Evolutionary conservation across 2,113 vertebrate genomes (phyloP), one percentile per base, ranked within the genome.

Genomic region (Larimichthys polyactis): DNA sequence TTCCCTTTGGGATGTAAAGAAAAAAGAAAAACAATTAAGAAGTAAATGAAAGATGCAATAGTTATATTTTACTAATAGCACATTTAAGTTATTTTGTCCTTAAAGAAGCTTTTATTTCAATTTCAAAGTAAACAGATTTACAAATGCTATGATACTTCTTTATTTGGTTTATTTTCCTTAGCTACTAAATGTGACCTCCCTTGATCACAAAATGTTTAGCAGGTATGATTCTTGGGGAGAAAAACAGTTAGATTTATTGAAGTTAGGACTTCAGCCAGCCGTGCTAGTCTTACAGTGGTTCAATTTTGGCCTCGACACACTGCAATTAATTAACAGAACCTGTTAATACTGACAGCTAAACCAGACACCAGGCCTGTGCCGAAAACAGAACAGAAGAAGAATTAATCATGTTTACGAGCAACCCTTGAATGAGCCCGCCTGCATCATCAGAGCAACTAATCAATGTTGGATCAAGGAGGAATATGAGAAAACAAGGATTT

Each of bases 391-490:
- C 40, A 3, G 4, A 55, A 43, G 24, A 65, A 52, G 77, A 80
- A 86, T 91, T 57, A 78, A 89, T 91, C 74, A 76, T 70, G 69
- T 91, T 91, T 85, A 93, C 43, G 55, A 90, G 83, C 62, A 15
- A 51, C 52, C n/a, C 71, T 59, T 85, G 55, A 87, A 86, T 74
- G 69, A 79, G 75, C 63, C 62, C 12, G 79, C 46, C 64, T 82
- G 27, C 77, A 66, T 71, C 85, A 74, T 80, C 81, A n/a, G 24
- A 71, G 72, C 78, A 58, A 43, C 66, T 71, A 54, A 76, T 86
- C 75, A 68, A 11, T 24, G 46, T 20, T 52, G 19, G 58, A 89
- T 64, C 57, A 82, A 55, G 52, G 55, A 9, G 67, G 60, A 36
- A 32, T 52, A 52, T 40, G 65, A 73, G 60, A 78, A 74, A 86